Evolutionary conservation across 2,113 vertebrate genomes (phyloP), one percentile per base, ranked within the genome.

Genomic region (Fulmarus glacialis): DNA sequence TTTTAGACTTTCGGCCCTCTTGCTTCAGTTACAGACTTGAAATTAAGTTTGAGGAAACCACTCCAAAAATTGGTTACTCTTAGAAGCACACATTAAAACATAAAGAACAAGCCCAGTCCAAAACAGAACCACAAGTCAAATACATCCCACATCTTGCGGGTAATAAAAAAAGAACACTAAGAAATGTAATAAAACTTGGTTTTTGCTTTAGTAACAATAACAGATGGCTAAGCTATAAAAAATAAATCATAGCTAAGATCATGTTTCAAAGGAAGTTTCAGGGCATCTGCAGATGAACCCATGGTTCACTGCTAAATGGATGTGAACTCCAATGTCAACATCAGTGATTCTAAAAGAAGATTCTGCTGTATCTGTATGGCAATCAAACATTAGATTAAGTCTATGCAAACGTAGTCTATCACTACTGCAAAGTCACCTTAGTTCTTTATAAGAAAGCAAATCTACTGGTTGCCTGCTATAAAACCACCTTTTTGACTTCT

Each of bases 201-300:
- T 96, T 92, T 97, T 95, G 86, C 32, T 64, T 81, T 23, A 89
- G 32, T 82, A 94, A 94, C 47, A 73, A 21, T 52, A 92, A 90
- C 75, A 87, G 66, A 87, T 89, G 85, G 62, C 52, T 67, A 78
- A 74, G 34, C 59, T 62, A 62, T 63, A 55, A 89, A 88, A 70
- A 89, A 50, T 23, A 80, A 92, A 70, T 70, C 20, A 42, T 23
- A 67, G 45, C n/a, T 36, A 59, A 50, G 80, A 84, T 84, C 63
- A 81, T 4, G 13, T 87, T 92, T 91, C 89, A 92, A 77, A 92
- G 62, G 30, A 82, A 93, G 29, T 67, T 87, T 71, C 55, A 70
- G 32, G 47, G 29, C 68, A 95, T 81, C 68, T 84, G 52, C 47
- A 90, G 47, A 52, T 38, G 50, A 89, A 71, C n/a, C 38, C 18